Conservation (phyloP, 1,140 invertebrate species). For the Pseudobourletiella spinata region DNA sequence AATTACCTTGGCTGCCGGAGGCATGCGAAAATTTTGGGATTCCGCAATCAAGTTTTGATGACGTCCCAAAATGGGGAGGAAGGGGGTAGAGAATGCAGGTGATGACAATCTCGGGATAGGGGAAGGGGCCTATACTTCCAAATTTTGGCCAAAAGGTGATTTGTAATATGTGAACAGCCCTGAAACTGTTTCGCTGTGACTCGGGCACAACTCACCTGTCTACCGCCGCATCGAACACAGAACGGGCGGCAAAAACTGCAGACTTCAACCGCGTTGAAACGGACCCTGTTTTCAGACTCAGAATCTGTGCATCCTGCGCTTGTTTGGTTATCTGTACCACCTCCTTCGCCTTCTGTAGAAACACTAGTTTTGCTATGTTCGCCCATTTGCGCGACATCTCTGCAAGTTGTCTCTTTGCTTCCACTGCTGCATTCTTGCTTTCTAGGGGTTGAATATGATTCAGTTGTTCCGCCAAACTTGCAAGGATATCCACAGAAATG, state of each 20-base stretch:
- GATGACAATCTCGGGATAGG: no score
- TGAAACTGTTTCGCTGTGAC: no score
- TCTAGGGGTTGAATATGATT: not conserved
- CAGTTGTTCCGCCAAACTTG: slow-evolving; percentile 4
- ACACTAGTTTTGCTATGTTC: slow-evolving; percentile 5
- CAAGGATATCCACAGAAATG: not conserved
- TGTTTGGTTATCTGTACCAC: slow-evolving; percentile 19
- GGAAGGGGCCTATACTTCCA: no score
- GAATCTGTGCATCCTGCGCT: slow-evolving; percentile 18
- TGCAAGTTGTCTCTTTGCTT: slow-evolving; percentile 10
- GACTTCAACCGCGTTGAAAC: slow-evolving; percentile 9
- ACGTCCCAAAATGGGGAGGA: no score
- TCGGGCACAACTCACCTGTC: slow-evolving; percentile 8
- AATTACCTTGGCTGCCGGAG: no score
- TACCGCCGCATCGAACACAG: slow-evolving; percentile 6
- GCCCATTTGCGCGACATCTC: slow-evolving; percentile 7
- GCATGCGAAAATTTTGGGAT: no score
- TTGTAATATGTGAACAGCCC: no score
- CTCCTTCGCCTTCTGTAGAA: slow-evolving; percentile 8
- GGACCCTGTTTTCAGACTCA: slow-evolving; percentile 7
- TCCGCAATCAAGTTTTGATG: no score
- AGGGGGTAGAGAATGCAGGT: no score
- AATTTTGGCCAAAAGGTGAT: no score
- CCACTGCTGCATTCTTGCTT: not conserved
- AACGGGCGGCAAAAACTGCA: slow-evolving; percentile 9